Percentiles rank a stretch among this genome's conserved stretches.
Evolutionary conservation across 2,113 vertebrate species (phyloP).

Genomic region (Channa maculata): DNA sequence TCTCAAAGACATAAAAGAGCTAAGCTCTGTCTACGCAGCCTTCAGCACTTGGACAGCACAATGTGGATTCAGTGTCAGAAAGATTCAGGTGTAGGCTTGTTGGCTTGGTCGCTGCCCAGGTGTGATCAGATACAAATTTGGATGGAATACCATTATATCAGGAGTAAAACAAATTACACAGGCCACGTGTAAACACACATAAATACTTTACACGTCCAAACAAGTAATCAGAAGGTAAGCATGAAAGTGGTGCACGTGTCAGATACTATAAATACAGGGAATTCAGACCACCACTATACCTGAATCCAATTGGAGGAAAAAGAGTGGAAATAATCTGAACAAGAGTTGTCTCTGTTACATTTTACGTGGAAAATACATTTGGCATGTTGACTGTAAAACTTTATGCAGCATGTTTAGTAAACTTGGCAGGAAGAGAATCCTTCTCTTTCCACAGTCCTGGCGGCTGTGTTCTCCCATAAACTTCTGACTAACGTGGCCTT

Average conservation of each 20-base stretch:
- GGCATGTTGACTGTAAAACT: conserved; percentile 28
- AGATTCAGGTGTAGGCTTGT: conserved; percentile 53
- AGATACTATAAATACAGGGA: background rate
- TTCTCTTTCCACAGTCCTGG: conserved; percentile 34
- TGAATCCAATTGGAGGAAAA: background rate
- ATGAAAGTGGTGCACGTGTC: background rate
- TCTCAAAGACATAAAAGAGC: conserved; percentile 9
- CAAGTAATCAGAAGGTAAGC: background rate
- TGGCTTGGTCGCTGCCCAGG: conserved; percentile 18
- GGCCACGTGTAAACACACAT: background rate
- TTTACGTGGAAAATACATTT: conserved; percentile 67
- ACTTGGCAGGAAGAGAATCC: conserved; percentile 27
- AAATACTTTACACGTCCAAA: conserved; percentile 2
- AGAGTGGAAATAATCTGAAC: conserved; percentile 12
- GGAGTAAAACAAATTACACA: conserved; percentile 17
- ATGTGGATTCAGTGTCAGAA: conserved; percentile 9
- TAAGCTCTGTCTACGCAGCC: background rate
- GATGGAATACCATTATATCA: background rate
- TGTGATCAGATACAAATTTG: conserved; percentile 21
- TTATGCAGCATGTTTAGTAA: conserved; percentile 63
- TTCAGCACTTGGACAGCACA: background rate
- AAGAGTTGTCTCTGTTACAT: conserved; percentile 43
- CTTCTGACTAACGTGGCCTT: conserved; percentile 59
- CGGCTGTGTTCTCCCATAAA: conserved; percentile 51
- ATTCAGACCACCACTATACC: background rate